Base-by-base conservation (phyloP, 2,113 vertebrate genomes). In the Synodontis membranacea region DNA sequence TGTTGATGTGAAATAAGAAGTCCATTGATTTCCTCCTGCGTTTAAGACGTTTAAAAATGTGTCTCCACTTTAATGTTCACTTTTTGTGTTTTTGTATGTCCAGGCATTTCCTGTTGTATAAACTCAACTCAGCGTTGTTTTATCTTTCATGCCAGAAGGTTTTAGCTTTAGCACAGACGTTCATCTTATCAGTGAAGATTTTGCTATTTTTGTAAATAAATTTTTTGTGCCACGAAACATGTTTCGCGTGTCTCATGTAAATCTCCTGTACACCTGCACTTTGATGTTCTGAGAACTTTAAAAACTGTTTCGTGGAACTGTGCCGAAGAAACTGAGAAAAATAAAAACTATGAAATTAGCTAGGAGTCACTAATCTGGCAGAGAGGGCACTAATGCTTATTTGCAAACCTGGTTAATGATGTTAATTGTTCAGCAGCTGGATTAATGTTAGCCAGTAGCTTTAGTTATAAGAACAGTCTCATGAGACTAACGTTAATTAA, bases 121-220 rank as follows among this genome's bases (percentile, higher is more conserved):
- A 74, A 23, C 10, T 74, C 1, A 74, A 44, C 5, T 12, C 5
- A 12, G 5, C 12, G 3, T 46, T 28, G 70, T 74, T 23, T 0
- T 42, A 14, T n/a, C 23, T 76, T 44, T 46, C 23, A 15, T n/a
- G 11, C 25, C 25, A 75, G 72, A 44, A 75, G 72, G 11, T 5
- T 76, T 48, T 19, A 76, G 28, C 11, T 14, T n/a, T 19, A 48
- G 4, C 28, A 1, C 74, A 31, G 44, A n/a, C 1, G 28, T 50
- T 76, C 46, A 10, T 1, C 46, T 50, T 46, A 17, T 31, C 42
- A 28, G 31, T 46, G 23, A 74, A 74, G 70, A 74, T 75, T 5
- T 14, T 5, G 14, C 4, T 74, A 75, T 46, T 75, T 78, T 78
- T 50, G 74, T 78, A 78, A 78, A 78, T 78, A 78, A 74, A 2